A percentile compares a stretch with the other conserved stretches of the same genome.
Evolutionary conservation across 2,888 invertebrate species (phyloP).

Genomic region (Phengaris alcon): DNA sequence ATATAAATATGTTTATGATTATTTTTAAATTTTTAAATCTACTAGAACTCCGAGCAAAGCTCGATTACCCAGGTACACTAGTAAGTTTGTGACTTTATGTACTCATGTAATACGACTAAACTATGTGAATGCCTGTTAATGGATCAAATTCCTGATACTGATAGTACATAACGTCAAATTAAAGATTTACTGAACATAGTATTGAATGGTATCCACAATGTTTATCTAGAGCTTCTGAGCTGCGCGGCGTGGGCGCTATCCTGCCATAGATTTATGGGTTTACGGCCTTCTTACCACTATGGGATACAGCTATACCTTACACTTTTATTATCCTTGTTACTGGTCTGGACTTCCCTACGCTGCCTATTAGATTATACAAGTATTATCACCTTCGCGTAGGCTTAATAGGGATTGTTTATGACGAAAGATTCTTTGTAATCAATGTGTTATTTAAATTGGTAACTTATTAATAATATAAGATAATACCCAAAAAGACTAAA

Average conservation of each 20-base stretch:
- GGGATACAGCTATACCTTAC: constrained; percentile 49
- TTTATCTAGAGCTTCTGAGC: constrained; percentile 67
- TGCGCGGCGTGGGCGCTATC: constrained; percentile 69
- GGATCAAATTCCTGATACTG: neutral
- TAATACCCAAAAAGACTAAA: too few species aligned
- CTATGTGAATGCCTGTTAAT: too few species aligned
- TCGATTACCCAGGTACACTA: too few species aligned
- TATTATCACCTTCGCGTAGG: constrained; percentile 38
- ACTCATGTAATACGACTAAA: too few species aligned
- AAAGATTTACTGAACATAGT: constrained; percentile 27
- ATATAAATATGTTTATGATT: too few species aligned
- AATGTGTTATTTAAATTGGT: neutral
- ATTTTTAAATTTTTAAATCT: too few species aligned
- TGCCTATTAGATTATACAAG: constrained; percentile 35
- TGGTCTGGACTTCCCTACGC: constrained; percentile 37
- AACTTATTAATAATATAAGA: neutral
- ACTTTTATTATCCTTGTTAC: constrained; percentile 48
- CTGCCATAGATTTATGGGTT: constrained; percentile 45
- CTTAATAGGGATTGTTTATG: constrained; percentile 33
- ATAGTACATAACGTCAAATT: constrained; percentile 20
- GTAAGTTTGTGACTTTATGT: too few species aligned
- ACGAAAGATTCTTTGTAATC: constrained; percentile 26
- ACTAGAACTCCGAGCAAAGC: too few species aligned
- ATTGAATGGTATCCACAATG: constrained; percentile 49
- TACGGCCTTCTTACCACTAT: constrained; percentile 52